Evolutionary conservation across 2,113 vertebrate genomes (phyloP).

Genomic region (Apodemus speciosus): DNA sequence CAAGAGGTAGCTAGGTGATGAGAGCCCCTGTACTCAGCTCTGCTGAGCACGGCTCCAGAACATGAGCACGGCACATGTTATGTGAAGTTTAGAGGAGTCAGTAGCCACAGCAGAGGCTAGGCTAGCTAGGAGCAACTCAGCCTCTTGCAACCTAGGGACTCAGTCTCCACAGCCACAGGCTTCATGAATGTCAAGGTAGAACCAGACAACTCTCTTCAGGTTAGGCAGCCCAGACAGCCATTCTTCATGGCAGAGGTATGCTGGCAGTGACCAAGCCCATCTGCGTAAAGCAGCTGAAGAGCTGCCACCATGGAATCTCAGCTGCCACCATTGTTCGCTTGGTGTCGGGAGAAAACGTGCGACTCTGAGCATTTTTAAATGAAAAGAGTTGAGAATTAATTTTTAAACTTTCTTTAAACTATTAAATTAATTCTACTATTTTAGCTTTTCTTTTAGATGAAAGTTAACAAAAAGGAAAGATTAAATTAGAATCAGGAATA

Average conservation of each 20-base stretch:
- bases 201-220: not conserved
- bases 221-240: not conserved
- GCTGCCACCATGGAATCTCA: not conserved
- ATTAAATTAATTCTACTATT: not conserved
- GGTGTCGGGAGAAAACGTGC: not conserved
- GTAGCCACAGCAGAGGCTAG: not conserved
- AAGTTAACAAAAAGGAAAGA: conserved; percentile 5
- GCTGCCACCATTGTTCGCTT: not conserved
- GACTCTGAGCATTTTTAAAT: not conserved
- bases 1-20: not conserved
- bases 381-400: not conserved
- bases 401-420: not conserved
- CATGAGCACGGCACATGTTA: not conserved
- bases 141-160: not conserved
- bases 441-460: not conserved
- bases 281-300: not conserved
- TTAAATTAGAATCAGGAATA: not conserved
- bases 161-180: not conserved
- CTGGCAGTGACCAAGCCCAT: not conserved
- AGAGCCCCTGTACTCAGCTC: not conserved
- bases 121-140: not conserved
- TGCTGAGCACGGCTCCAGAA: not conserved
- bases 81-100: not conserved
- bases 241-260: not conserved
- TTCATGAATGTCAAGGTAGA: not conserved